Evolutionary conservation across 2,797 vertebrate species (phyloP), one percentile per base, ranked within the genome.

Genomic region (Sebastes trivittatus): DNA sequence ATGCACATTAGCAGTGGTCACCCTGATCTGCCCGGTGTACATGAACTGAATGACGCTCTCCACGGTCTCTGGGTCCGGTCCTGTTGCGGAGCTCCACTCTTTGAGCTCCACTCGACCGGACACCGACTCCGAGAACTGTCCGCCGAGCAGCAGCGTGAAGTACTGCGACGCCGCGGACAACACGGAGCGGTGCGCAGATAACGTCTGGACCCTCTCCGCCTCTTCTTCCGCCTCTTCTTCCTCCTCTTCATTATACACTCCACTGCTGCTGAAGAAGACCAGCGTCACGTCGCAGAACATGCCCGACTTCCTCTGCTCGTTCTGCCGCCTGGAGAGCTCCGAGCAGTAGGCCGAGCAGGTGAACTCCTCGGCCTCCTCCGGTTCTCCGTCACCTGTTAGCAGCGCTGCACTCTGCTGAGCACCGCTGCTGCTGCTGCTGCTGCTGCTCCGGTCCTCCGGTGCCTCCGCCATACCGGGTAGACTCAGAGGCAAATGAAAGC

Each of bases 31-130:
- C 8, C 97, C 98, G 0, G 97, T 98, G 95, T 98, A 99, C 96
- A 98, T 98, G 89, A 97, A 99, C 65, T 96, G 96, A n/a, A 99
- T 78, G 22, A 99, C 97, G 1, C 96, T 93, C 86, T 98, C 97
- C 89, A 98, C 97, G 0, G 97, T 97, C 32, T 97, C 96, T 1
- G 96, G 95, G 34, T 98, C 97, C 1, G 97, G 98, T 60, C 97
- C 97, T 0, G 96, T 86, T 52, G 96, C 94, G 4, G 97, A 97
- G 93, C 96, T 98, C 97, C 98, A 98, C 72, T 97, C 97, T 72
- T 88, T 97, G 89, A 98, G 95, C 91, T 98, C 97, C 88, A 98
- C 97, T 4, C 96, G 93, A 4, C 96, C 95, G 0, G 96, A 96
- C 58, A 77, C 94, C 7, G 97, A 97, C 88, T 97, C 97, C 0